Evolutionary conservation across 2,113 vertebrate genomes (phyloP).

Genomic region (Turdus rufiventris): DNA sequence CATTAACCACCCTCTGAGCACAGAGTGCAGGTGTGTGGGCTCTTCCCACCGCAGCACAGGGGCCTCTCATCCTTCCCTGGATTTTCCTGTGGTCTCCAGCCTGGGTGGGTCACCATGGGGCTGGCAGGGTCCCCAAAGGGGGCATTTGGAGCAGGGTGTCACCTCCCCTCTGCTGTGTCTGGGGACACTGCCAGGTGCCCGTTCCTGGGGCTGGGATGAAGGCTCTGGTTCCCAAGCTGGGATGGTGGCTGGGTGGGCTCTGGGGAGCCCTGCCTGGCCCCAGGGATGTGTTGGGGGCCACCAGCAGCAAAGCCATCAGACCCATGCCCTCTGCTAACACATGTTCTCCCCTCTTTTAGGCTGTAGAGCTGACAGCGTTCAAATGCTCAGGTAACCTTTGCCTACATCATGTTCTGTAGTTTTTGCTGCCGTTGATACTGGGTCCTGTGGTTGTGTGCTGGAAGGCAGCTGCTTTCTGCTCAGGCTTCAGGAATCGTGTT

Average conservation of each 20-base stretch:
- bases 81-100: neutral
- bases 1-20: neutral
- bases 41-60: rapidly evolving
- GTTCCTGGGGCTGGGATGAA: rapidly evolving
- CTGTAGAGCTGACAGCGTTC: conserved; percentile 87
- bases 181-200: rapidly evolving
- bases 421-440: neutral
- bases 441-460: neutral
- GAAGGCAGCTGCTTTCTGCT: neutral
- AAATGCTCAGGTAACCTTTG: conserved; percentile 83
- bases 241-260: neutral
- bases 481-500: rapidly evolving
- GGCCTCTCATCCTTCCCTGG: neutral
- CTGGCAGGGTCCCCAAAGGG: neutral
- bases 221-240: neutral
- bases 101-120: rapidly evolving
- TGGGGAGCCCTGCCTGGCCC: neutral
- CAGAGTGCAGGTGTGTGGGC: neutral
- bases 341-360: conserved; percentile 65
- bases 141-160: rapidly evolving
- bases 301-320: neutral
- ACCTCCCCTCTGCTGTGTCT: rapidly evolving
- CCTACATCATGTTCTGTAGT: rapidly evolving
- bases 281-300: rapidly evolving
- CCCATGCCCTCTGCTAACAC: neutral